phyloP scores from a whole-genome alignment of 2,797 vertebrate genomes.

The Alauda arvensis region DNA sequence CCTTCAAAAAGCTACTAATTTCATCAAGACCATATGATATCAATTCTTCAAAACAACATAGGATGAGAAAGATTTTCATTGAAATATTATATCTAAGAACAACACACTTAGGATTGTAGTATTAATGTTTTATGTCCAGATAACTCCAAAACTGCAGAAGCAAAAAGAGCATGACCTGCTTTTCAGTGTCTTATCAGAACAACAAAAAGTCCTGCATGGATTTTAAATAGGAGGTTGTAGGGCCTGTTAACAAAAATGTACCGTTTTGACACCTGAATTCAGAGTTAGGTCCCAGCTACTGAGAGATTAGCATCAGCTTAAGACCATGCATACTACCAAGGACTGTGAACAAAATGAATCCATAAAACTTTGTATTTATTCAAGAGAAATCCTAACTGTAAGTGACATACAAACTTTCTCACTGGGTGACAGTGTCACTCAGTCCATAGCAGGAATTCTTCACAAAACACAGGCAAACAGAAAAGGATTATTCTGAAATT shows the following conservation, averaged over 20 bases:
- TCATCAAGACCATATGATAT: background rate
- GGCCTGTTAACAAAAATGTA: background rate
- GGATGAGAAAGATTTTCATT: background rate
- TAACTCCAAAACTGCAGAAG: background rate
- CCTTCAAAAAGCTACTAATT: background rate
- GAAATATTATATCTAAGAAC: background rate
- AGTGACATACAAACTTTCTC: background rate
- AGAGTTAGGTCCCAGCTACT: background rate
- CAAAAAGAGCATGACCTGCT: background rate
- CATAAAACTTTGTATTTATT: background rate
- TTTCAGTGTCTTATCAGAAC: background rate
- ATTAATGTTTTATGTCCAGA: background rate
- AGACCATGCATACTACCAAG: background rate
- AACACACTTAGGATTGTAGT: background rate
- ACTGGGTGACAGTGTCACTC: background rate
- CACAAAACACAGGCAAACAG: background rate
- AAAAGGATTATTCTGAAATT: background rate
- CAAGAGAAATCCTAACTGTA: background rate
- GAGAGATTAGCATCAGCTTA: background rate
- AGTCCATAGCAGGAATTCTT: background rate
- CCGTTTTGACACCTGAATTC: background rate
- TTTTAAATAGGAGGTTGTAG: background rate
- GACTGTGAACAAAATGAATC: background rate
- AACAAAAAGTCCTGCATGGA: background rate
- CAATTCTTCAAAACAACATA: background rate